Conservation (phyloP, 2,797 vertebrate genomes). For the Dryobates pubescens region DNA sequence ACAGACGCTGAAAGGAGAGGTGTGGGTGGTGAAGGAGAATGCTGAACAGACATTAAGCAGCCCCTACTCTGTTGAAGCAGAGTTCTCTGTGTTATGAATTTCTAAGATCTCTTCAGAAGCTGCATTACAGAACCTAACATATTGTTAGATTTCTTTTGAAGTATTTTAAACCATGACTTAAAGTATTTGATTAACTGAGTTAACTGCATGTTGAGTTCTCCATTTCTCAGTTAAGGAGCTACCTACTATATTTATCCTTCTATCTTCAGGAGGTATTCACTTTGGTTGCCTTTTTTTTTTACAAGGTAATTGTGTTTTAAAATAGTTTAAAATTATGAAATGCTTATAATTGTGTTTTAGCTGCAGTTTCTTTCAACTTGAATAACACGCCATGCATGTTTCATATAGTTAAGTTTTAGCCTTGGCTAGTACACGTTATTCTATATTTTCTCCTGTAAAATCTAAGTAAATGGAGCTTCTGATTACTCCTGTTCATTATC, state of each 20-base stretch:
- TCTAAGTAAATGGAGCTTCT: neutral
- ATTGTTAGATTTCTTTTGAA: neutral
- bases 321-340: neutral
- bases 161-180: neutral
- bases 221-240: neutral
- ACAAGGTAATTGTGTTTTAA: too few species aligned
- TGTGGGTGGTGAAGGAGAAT: neutral
- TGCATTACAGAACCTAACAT: neutral
- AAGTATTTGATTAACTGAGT: neutral
- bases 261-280: neutral
- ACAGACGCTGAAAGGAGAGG: neutral
- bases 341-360: neutral
- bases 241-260: neutral
- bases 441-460: neutral
- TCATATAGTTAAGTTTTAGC: neutral
- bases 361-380: too few species aligned
- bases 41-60: neutral
- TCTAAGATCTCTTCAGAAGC: neutral
- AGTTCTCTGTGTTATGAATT: neutral
- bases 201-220: neutral
- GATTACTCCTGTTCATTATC: neutral
- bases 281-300: neutral
- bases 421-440: neutral
- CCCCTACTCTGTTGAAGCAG: neutral
- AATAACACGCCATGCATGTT: neutral